Percentiles rank a stretch among this genome's conserved stretches.
These are phyloP conservation scores for Anorthoa munda DNA, from an alignment of 2,888 invertebrate genomes.

Conservation along the genomic window DNA sequence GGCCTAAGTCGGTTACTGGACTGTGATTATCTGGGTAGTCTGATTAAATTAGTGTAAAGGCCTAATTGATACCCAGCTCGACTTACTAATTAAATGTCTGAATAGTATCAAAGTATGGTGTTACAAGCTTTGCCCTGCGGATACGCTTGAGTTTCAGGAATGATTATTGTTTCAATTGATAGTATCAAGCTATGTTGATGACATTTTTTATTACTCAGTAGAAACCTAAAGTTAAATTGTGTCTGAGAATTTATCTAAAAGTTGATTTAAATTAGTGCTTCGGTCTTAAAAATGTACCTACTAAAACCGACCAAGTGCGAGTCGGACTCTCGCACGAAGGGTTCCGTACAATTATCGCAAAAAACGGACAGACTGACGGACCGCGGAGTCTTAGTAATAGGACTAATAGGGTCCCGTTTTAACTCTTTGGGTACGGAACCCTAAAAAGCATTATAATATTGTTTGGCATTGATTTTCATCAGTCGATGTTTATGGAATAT, in stretches of 20 bases:
- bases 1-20: not conserved
- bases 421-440: too few species aligned
- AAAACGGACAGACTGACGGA: too few species aligned
- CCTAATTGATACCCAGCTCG: constrained; percentile 42
- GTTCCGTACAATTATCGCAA: too few species aligned
- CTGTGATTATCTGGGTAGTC: constrained; percentile 11
- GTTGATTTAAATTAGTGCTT: too few species aligned
- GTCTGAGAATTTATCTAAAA: not conserved
- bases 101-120: constrained; percentile 24
- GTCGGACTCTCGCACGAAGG: too few species aligned
- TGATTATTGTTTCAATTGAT: not conserved
- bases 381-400: too few species aligned
- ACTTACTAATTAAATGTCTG: constrained; percentile 47
- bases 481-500: too few species aligned
- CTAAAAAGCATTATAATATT: too few species aligned
- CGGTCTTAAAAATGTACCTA: not conserved
- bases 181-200: not conserved
- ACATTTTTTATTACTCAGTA: not conserved
- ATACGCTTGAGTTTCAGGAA: not conserved
- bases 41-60: constrained; percentile 31
- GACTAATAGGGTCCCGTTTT: too few species aligned
- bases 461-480: too few species aligned
- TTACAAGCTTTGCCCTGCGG: constrained; percentile 28
- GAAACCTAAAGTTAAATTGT: not conserved
- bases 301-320: too few species aligned